phyloP scores from a whole-genome alignment of 2,888 invertebrate species.

The Chymomyza caudatula region DNA sequence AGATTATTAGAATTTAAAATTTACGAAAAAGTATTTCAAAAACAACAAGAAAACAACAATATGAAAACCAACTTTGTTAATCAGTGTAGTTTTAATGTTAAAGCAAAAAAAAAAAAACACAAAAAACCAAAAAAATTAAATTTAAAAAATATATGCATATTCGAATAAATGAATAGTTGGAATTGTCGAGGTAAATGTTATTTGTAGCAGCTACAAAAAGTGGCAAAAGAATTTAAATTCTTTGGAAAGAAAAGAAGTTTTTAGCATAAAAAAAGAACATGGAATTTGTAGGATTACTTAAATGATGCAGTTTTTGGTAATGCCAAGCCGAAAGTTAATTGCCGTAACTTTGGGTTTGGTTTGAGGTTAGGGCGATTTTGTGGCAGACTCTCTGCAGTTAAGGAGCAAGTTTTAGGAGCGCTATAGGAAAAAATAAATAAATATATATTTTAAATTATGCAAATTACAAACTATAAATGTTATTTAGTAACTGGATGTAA shows the following conservation, averaged over 20 bases:
- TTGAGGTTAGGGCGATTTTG: background rate
- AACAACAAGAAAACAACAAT: background rate
- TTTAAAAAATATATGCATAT: background rate
- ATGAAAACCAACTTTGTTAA: background rate
- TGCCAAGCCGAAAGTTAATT: background rate
- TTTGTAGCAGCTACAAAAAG: background rate
- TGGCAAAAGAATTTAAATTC: background rate
- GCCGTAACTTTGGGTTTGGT: background rate
- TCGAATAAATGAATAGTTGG: slow-evolving; percentile 10
- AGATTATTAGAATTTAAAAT: slow-evolving; percentile 27
- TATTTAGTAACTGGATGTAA: slow-evolving; percentile 25
- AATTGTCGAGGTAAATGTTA: background rate
- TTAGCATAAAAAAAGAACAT: background rate
- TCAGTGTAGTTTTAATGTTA: slow-evolving; percentile 1
- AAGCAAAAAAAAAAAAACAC: background rate
- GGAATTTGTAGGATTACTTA: background rate
- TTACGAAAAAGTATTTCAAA: slow-evolving; percentile 10
- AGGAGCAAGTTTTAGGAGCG: background rate
- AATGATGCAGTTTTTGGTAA: background rate
- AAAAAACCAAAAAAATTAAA: background rate
- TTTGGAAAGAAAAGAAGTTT: background rate
- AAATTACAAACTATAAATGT: slow-evolving; percentile 16
- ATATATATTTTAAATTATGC: background rate
- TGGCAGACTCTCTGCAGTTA: background rate
- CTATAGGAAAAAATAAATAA: background rate